Percentiles rank a stretch among this genome's conserved stretches.
Conservation (phyloP, 1,140 invertebrate genomes). For the Ptiloglossa arizonensis region DNA sequence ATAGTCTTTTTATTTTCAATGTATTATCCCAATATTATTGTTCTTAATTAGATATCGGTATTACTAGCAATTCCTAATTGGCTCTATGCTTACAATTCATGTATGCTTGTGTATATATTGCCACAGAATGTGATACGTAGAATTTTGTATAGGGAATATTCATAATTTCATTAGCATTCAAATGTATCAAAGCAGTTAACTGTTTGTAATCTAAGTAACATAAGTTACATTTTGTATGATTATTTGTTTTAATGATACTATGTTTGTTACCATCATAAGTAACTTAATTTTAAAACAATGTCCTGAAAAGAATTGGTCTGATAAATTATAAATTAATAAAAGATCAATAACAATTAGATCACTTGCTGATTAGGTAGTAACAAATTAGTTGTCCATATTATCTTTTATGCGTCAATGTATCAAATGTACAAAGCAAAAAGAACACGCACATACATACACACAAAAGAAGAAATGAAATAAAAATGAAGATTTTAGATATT, state of each 20-base stretch:
- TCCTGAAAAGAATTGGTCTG: neutral
- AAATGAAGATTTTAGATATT: conserved; percentile 48
- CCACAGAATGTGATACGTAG: conserved; percentile 25
- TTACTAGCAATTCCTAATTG: conserved; percentile 17
- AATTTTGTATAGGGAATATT: conserved; percentile 14
- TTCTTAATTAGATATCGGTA: conserved; percentile 5
- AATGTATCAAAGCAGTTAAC: neutral
- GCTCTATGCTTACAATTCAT: conserved; percentile 18
- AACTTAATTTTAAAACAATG: neutral
- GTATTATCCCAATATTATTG: conserved; percentile 15
- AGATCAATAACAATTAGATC: neutral
- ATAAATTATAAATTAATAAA: neutral
- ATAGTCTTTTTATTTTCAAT: conserved; percentile 29
- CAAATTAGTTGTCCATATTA: conserved; percentile 39
- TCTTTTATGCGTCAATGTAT: conserved; percentile 38
- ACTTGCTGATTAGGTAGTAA: conserved; percentile 18
- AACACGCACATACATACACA: neutral
- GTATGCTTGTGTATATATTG: neutral
- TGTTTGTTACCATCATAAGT: neutral
- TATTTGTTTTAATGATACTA: conserved; percentile 22
- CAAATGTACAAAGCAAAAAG: conserved; percentile 49
- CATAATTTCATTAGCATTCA: conserved; percentile 27
- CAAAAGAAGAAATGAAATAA: conserved; percentile 30
- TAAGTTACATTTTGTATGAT: conserved; percentile 28
- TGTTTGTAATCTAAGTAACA: neutral